phyloP scores from a whole-genome alignment of 2,888 invertebrate genomes.

The Euplexia lucipara region DNA sequence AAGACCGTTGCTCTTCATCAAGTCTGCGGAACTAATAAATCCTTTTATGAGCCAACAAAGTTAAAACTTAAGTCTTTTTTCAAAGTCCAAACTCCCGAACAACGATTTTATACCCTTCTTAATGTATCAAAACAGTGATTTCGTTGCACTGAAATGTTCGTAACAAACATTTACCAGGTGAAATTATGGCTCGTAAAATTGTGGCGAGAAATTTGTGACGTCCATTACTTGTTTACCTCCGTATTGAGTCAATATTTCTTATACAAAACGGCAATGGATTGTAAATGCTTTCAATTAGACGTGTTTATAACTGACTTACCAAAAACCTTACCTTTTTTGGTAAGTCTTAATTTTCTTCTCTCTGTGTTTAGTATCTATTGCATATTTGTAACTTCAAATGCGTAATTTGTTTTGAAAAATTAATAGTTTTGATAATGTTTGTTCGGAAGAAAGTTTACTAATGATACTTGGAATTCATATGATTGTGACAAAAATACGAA shows the following conservation, averaged over 20 bases:
- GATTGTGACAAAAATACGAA: too few species aligned
- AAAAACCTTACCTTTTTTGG: too few species aligned
- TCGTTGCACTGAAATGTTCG: constrained; percentile 39
- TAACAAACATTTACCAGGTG: constrained; percentile 20
- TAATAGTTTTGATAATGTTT: too few species aligned
- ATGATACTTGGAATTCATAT: too few species aligned
- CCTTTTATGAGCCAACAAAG: constrained; percentile 21
- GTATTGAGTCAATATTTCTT: not conserved
- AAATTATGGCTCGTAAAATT: constrained; percentile 23
- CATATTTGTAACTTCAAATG: too few species aligned
- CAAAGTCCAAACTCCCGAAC: constrained; percentile 20
- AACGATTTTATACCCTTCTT: constrained; percentile 15
- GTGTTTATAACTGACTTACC: too few species aligned
- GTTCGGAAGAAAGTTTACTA: too few species aligned
- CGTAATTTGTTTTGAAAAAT: too few species aligned
- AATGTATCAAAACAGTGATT: constrained; percentile 28
- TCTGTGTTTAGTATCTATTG: too few species aligned
- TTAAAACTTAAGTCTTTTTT: constrained; percentile 16
- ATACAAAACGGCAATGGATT: constrained; percentile 10
- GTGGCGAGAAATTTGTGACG: not conserved
- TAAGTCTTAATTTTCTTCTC: too few species aligned
- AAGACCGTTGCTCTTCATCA: constrained; percentile 2
- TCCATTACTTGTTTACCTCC: constrained; percentile 4
- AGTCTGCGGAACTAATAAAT: constrained; percentile 23
- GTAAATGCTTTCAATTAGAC: constrained; percentile 11